A percentile compares a stretch with the other conserved stretches of the same genome.
These are phyloP conservation scores for Drosophila testacea DNA, from an alignment of 2,888 invertebrate genomes.

Conservation along the genomic window DNA sequence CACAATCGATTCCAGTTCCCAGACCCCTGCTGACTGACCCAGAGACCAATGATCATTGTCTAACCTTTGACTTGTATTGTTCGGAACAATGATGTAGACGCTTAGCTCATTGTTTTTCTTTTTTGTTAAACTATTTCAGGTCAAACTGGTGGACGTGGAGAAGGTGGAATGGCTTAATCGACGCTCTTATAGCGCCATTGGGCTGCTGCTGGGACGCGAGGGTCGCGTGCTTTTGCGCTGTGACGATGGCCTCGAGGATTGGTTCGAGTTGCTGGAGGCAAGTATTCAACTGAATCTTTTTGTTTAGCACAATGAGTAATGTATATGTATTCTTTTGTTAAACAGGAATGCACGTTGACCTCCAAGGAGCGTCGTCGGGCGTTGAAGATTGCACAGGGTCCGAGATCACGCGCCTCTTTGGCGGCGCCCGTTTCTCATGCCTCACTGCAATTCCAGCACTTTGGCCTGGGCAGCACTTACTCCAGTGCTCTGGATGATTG, in stretches of 20 bases:
- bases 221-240: slow-evolving; percentile 85
- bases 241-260: slow-evolving; percentile 88
- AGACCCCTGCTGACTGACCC: slow-evolving; percentile 52
- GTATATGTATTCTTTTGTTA: not conserved
- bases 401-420: slow-evolving; percentile 84
- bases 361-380: slow-evolving; percentile 88
- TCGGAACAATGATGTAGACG: slow-evolving; percentile 18
- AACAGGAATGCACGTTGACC: slow-evolving; percentile 87
- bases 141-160: slow-evolving; percentile 88
- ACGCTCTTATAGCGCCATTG: slow-evolving; percentile 88
- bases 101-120: slow-evolving; percentile 41
- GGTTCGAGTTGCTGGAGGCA: slow-evolving; percentile 88
- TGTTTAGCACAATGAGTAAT: not conserved
- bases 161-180: slow-evolving; percentile 89
- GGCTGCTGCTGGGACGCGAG: slow-evolving; percentile 86
- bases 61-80: slow-evolving; percentile 69
- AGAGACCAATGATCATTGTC: slow-evolving; percentile 30
- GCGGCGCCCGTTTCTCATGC: slow-evolving; percentile 85
- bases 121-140: slow-evolving; percentile 79
- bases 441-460: slow-evolving; percentile 83
- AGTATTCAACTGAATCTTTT: slow-evolving; percentile 42
- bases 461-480: slow-evolving; percentile 85
- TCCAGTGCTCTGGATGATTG: slow-evolving; percentile 87
- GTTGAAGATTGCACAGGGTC: slow-evolving; percentile 85
- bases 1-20: slow-evolving; percentile 31